Evolutionary conservation across 1,140 invertebrate genomes (phyloP), one percentile per base, ranked within the genome.

Genomic region (Ostrea denselamellosa): DNA sequence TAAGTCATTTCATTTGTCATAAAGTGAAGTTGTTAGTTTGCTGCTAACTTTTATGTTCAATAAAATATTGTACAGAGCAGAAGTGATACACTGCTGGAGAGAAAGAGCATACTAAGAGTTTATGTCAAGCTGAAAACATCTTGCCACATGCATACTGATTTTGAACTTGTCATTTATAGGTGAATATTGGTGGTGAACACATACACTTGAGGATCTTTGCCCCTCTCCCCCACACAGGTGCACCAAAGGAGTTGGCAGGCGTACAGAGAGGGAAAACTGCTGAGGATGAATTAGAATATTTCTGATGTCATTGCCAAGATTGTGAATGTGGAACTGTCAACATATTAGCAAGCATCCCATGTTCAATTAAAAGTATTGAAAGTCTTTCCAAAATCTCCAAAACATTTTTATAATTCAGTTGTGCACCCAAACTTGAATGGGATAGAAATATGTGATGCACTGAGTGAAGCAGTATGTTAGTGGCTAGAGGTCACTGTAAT

Each of bases 121-220:
- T n/a, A n/a, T n/a, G n/a, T n/a, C n/a, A n/a, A 44, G 34, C 1
- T 44, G 34, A 44, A 44, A 44, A 44, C 34, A 44, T n/a, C n/a
- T n/a, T n/a, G n/a, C 34, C 34, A 44, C 34, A 44, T 44, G 34
- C 34, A 44, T 44, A 44, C 34, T 44, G 34, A 44, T 44, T 44
- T 44, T 44, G 34, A 44, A 44, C 34, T 5, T 44, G 34, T 44
- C 34, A 44, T 44, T 51, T 83, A 19, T 53, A 83, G 82, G 82
- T 83, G 10, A 83, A 83, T 22, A 34, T 56, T 87, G 86, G 54
- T 62, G 86, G 44, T 62, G 58, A n/a, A 25, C 34, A 58, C 34
- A 28, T 87, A 44, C 86, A 87, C 77, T 77, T 87, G 3, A 87
- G 86, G 34, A 83, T 87, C 10, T 87, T 81, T 65, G 44, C 77